Evolutionary conservation across 2,888 invertebrate genomes (phyloP).

Genomic region (Napeogenes inachia): DNA sequence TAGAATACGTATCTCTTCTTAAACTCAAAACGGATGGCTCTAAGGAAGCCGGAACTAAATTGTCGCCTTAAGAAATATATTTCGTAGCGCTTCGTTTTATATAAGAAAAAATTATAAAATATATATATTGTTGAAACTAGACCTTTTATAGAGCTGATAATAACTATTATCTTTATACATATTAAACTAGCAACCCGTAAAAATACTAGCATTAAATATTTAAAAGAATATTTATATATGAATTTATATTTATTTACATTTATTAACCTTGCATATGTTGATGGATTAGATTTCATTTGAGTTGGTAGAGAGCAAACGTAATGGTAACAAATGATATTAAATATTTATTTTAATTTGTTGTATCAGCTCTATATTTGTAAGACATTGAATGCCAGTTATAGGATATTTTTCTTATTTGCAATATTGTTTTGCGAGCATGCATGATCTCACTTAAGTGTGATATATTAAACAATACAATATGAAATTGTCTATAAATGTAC

Average conservation of each 20-base stretch:
- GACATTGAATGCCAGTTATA: slow-evolving; percentile 9
- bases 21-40: slow-evolving; percentile 5
- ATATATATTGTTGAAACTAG: slow-evolving; percentile 1
- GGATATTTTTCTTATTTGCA: slow-evolving; percentile 12
- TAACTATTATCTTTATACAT: neutral
- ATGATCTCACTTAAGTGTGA: slow-evolving; percentile 12
- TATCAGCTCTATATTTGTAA: neutral
- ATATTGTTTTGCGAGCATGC: slow-evolving; percentile 11
- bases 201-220: neutral
- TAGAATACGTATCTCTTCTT: slow-evolving; percentile 1
- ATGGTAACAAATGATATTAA: too few relatives aligned
- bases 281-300: too few relatives aligned
- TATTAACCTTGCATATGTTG: too few relatives aligned
- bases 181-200: neutral
- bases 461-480: slow-evolving; percentile 12
- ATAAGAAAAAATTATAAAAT: slow-evolving; percentile 11
- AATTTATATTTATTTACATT: too few relatives aligned
- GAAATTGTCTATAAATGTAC: slow-evolving; percentile 10
- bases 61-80: slow-evolving; percentile 17
- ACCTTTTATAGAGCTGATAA: neutral
- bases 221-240: too few relatives aligned
- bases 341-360: neutral
- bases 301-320: too few relatives aligned
- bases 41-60: slow-evolving; percentile 11
- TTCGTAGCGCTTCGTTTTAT: slow-evolving; percentile 15